Evolutionary conservation across 2,797 vertebrate species (phyloP).

Genomic region (Acipenser ruthenus): DNA sequence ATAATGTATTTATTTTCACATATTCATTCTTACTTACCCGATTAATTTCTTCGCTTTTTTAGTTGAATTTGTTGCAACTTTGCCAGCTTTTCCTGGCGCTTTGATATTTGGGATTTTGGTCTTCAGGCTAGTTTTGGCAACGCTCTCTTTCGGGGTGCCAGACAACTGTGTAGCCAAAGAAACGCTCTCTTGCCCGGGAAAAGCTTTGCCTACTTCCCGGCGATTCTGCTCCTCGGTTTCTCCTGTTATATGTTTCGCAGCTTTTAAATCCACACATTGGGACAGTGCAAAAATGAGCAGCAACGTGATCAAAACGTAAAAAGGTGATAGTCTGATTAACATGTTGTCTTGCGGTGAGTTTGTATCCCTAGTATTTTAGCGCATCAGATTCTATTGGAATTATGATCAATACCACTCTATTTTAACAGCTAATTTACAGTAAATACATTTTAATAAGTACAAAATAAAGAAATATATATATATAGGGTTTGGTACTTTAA

Average conservation of each 20-base stretch:
- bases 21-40: conserved; percentile 9
- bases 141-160: background rate
- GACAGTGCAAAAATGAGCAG: conserved; percentile 13
- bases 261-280: background rate
- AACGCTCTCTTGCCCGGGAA: background rate
- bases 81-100: background rate
- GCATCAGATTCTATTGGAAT: no score
- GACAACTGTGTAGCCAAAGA: background rate
- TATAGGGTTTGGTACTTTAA: no score
- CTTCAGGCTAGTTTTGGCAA: background rate
- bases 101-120: conserved; percentile 1
- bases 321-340: conserved; percentile 5
- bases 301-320: conserved; percentile 29
- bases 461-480: no score
- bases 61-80: background rate
- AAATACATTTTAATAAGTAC: no score
- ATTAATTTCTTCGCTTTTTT: conserved; percentile 5
- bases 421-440: no score
- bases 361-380: no score
- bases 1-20: background rate
- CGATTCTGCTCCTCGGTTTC: background rate
- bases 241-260: background rate
- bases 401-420: no score
- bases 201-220: background rate
- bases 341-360: no score